Percentiles rank a stretch among this genome's conserved stretches.
Conservation (phyloP, 2,888 invertebrate genomes). For the Hipparchia semele region DNA sequence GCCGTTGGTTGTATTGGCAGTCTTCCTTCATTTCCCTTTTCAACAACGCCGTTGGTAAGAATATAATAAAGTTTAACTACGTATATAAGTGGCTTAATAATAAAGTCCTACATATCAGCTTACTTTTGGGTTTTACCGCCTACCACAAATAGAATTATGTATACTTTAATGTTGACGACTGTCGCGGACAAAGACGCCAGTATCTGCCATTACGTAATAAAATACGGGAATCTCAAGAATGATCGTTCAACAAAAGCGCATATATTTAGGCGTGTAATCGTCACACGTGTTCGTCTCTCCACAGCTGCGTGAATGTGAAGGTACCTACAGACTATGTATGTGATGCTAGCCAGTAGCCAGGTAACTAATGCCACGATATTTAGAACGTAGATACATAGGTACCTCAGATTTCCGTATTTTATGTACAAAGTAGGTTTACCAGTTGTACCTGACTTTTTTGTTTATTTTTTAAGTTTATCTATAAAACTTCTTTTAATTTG, state of each 20-base stretch:
- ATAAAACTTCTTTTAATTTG: too few relatives aligned
- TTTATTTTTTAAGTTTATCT: too few relatives aligned
- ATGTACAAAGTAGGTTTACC: too few relatives aligned
- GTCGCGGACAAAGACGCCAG: slow-evolving; percentile 9
- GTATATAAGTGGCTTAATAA: background rate
- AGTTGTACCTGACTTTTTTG: too few relatives aligned
- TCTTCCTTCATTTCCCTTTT: too few relatives aligned
- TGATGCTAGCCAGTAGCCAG: slow-evolving; percentile 49
- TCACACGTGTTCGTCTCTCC: slow-evolving; percentile 62
- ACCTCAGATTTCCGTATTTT: too few relatives aligned
- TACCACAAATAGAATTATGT: slow-evolving; percentile 11
- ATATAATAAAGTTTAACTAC: background rate
- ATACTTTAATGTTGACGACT: slow-evolving; percentile 5
- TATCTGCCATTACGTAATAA: slow-evolving; percentile 37
- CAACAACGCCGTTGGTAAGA: too few relatives aligned
- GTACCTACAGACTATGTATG: slow-evolving; percentile 27
- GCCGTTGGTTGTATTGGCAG: too few relatives aligned
- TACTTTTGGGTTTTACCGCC: slow-evolving; percentile 4
- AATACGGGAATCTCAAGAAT: slow-evolving; percentile 26
- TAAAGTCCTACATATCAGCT: background rate
- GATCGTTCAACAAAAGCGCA: slow-evolving; percentile 32
- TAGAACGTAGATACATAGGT: background rate
- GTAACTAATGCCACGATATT: slow-evolving; percentile 41
- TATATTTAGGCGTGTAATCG: slow-evolving; percentile 35
- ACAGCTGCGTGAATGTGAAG: slow-evolving; percentile 72